These are phyloP conservation scores for Microchirus variegatus DNA, from an alignment of 2,797 vertebrate species.

Conservation along the genomic window DNA sequence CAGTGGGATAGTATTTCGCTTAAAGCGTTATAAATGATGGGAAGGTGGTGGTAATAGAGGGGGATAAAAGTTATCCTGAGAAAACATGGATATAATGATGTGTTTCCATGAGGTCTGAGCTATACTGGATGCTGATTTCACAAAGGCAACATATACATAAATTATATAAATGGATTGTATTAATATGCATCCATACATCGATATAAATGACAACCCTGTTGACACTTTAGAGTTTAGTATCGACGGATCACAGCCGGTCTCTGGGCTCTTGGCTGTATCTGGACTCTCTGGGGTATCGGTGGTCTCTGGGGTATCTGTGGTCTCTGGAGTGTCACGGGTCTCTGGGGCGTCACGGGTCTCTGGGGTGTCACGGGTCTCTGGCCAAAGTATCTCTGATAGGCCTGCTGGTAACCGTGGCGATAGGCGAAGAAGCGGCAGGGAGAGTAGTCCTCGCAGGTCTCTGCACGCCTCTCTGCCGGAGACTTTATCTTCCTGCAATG, in stretches of 20 bases:
- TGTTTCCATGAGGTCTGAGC: slow-evolving; percentile 11
- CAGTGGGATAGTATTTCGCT: slow-evolving; percentile 20
- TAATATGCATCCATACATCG: background rate
- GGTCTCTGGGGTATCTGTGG: slow-evolving; percentile 20
- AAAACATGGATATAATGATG: slow-evolving; percentile 45
- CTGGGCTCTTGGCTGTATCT: slow-evolving; percentile 12
- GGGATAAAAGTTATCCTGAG: slow-evolving; percentile 51
- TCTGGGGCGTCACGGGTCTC: background rate
- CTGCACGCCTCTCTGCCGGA: slow-evolving; percentile 81
- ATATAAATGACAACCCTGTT: background rate
- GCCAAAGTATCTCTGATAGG: slow-evolving; percentile 86
- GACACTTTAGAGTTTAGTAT: slow-evolving; percentile 41
- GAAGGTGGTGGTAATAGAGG: slow-evolving; percentile 42
- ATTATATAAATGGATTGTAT: slow-evolving; percentile 28
- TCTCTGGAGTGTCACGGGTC: slow-evolving; percentile 5
- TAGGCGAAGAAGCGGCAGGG: slow-evolving; percentile 85
- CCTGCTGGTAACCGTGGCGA: slow-evolving; percentile 79
- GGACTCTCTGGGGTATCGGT: slow-evolving; percentile 19
- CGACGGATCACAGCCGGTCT: slow-evolving; percentile 23
- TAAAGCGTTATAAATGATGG: slow-evolving; percentile 48
- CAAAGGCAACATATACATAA: slow-evolving; percentile 27
- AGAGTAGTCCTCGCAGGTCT: slow-evolving; percentile 88
- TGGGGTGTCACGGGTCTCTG: slow-evolving; percentile 20
- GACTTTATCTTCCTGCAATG: slow-evolving; percentile 83
- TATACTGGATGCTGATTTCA: too few relatives aligned